Conservation (phyloP, 64 coral and sea anemone genomes). For the Montipora sp. region DNA sequence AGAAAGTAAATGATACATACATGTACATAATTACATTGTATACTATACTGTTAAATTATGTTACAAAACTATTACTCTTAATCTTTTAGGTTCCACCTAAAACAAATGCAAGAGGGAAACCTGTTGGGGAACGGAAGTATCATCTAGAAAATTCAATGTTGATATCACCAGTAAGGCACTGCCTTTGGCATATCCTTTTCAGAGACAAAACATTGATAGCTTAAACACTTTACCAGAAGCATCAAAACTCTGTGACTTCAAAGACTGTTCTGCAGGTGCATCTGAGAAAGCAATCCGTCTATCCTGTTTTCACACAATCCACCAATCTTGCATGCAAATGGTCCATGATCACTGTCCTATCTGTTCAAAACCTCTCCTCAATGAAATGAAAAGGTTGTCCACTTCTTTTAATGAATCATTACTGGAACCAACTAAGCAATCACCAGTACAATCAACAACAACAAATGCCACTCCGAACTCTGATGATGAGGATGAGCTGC, state of each 20-base stretch:
- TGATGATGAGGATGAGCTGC: not conserved
- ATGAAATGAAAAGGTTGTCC: not conserved
- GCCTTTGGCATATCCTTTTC: too few relatives aligned
- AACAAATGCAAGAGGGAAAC: not conserved
- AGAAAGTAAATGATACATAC: too few relatives aligned
- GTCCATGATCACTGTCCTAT: not conserved
- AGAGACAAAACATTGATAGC: not conserved
- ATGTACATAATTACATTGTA: too few relatives aligned
- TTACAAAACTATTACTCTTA: too few relatives aligned
- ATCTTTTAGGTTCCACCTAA: too few relatives aligned
- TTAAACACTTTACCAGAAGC: not conserved
- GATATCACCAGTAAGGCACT: too few relatives aligned
- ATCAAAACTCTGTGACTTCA: constrained; percentile 4
- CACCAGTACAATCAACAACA: not conserved
- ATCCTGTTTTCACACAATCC: constrained; percentile 40
- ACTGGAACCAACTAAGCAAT: not conserved
- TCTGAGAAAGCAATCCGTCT: constrained; percentile 25
- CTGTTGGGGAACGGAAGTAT: constrained; percentile 31
- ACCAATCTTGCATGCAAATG: not conserved
- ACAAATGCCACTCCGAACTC: not conserved
- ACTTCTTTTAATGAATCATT: constrained; percentile 34
- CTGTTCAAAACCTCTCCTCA: not conserved
- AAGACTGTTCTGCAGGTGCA: not conserved
- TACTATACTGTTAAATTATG: too few relatives aligned
- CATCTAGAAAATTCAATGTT: constrained; percentile 25